Evolutionary conservation across 2,113 vertebrate genomes (phyloP).

Genomic region (Centropristis striata): DNA sequence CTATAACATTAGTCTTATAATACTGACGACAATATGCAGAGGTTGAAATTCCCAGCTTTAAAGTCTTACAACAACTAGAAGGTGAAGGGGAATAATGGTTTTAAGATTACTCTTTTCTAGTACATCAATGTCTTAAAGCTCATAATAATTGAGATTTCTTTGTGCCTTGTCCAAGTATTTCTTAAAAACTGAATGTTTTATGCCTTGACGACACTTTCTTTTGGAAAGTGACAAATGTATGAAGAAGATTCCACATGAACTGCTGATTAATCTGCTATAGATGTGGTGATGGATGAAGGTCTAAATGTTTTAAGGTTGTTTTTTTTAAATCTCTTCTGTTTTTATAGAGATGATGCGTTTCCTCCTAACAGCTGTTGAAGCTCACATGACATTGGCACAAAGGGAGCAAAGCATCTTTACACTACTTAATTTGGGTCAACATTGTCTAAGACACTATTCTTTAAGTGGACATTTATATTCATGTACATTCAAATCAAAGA

Average conservation of each 20-base stretch:
- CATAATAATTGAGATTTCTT: constrained; percentile 2
- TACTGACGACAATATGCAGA: constrained; percentile 68
- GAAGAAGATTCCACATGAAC: constrained; percentile 57
- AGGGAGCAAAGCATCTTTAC: constrained; percentile 61
- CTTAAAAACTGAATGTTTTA: constrained; percentile 42
- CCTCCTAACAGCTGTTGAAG: constrained; percentile 51
- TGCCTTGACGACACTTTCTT: constrained; percentile 63
- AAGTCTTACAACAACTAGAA: constrained; percentile 11
- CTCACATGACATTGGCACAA: constrained; percentile 58
- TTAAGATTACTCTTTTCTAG: constrained; percentile 6
- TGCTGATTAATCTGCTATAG: constrained; percentile 36
- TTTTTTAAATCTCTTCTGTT: constrained; percentile 3
- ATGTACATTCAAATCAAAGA: constrained; percentile 72
- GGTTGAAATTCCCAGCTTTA: constrained; percentile 39
- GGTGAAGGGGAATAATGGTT: constrained; percentile 1
- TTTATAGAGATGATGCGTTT: constrained; percentile 18
- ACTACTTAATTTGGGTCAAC: constrained; percentile 75
- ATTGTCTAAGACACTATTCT: constrained; percentile 76
- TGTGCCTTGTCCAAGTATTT: constrained; percentile 25
- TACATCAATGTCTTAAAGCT: constrained; percentile 25
- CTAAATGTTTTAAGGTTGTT: constrained; percentile 11
- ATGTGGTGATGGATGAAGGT: constrained; percentile 60
- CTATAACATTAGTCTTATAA: constrained; percentile 70
- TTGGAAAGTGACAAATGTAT: constrained; percentile 59
- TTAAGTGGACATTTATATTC: constrained; percentile 52